Conservation (phyloP, 2,113 vertebrate species). For the Lontra canadensis region DNA sequence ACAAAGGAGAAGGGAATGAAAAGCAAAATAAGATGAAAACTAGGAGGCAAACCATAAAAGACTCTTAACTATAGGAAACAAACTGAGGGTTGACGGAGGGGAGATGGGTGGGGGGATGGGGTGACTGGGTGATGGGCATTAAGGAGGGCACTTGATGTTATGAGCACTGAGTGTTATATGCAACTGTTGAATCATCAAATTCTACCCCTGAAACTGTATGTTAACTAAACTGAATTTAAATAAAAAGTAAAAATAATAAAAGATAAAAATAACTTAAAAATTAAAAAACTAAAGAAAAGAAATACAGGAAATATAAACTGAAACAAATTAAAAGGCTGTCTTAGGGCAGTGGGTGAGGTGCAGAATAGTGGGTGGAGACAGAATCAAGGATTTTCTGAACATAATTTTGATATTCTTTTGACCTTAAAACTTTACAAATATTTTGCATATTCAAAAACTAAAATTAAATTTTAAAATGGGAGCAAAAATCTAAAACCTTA, state of each 20-base stretch:
- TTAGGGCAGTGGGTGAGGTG: neutral
- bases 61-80: too few species aligned
- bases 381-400: neutral
- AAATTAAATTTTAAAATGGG: neutral
- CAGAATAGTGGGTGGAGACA: neutral
- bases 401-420: neutral
- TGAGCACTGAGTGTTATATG: too few species aligned
- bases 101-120: too few species aligned
- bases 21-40: too few species aligned
- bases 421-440: neutral
- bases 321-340: neutral
- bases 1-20: too few species aligned
- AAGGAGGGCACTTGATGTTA: too few species aligned
- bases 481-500: neutral
- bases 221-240: neutral
- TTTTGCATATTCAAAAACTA: constrained; percentile 19
- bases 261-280: neutral
- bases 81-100: too few species aligned
- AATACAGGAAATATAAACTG: neutral
- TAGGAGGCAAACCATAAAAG: too few species aligned
- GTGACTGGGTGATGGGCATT: too few species aligned
- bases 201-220: too few species aligned
- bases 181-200: too few species aligned
- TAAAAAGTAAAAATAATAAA: neutral
- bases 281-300: neutral